These are phyloP conservation scores for Sarcoramphus papa DNA, from an alignment of 2,797 vertebrate species.

Conservation along the genomic window DNA sequence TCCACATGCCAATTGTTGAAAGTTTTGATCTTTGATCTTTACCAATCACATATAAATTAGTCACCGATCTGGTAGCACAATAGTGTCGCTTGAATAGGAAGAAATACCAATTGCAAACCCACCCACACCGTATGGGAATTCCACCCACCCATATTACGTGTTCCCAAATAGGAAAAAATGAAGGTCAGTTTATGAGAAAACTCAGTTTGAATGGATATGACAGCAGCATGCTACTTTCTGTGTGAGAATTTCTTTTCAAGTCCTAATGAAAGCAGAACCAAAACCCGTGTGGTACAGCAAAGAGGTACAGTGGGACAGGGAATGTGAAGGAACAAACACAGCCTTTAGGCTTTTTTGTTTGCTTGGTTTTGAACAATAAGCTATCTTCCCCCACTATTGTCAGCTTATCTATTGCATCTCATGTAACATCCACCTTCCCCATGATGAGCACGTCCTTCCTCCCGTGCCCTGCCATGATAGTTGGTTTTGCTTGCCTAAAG, in stretches of 20 bases:
- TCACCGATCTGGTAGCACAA: background rate
- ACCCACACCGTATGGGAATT: no score
- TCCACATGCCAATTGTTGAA: no score
- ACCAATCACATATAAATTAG: background rate
- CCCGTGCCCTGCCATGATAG: background rate
- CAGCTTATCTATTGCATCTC: background rate
- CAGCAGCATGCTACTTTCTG: background rate
- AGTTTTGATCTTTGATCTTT: background rate
- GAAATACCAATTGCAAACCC: background rate
- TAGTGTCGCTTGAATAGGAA: accelerated
- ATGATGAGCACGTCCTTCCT: background rate
- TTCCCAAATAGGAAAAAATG: background rate
- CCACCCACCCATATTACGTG: no score
- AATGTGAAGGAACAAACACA: background rate
- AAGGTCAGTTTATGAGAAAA: background rate
- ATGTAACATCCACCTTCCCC: background rate
- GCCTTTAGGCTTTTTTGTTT: background rate
- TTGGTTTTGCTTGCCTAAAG: background rate
- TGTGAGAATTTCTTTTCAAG: background rate
- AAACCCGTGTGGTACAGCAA: accelerated
- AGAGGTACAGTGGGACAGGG: background rate
- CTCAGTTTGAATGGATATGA: background rate
- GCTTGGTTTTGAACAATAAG: background rate
- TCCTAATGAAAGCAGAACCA: background rate
- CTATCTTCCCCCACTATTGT: background rate